Percentiles rank a stretch among this genome's conserved stretches.
Conservation (phyloP, 2,888 invertebrate species). For the Caenorhabditis sinica region DNA sequence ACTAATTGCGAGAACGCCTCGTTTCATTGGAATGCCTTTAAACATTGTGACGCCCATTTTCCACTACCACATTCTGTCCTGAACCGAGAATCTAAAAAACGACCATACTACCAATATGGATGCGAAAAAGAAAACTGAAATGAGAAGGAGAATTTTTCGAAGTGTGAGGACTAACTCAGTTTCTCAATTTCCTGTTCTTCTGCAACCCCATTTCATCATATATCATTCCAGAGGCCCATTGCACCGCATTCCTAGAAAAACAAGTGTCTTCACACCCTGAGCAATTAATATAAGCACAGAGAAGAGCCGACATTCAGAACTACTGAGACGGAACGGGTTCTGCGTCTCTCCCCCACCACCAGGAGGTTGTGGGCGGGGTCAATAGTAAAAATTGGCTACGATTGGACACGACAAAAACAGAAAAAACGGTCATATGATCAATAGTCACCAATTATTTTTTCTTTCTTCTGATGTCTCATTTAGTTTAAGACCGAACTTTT, state of each 20-base stretch:
- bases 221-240: background rate
- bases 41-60: slow-evolving; percentile 41
- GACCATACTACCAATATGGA: background rate
- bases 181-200: slow-evolving; percentile 11
- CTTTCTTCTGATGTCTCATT: slow-evolving; percentile 41
- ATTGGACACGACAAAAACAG: slow-evolving; percentile 42
- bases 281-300: background rate
- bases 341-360: slow-evolving; percentile 27
- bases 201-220: background rate
- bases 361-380: slow-evolving; percentile 17
- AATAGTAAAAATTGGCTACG: slow-evolving; percentile 40
- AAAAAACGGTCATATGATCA: slow-evolving; percentile 47
- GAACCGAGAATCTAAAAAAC: slow-evolving; percentile 14
- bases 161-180: background rate
- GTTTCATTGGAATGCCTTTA: slow-evolving; percentile 24
- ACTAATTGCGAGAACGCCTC: slow-evolving; percentile 63
- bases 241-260: background rate
- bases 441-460: slow-evolving; percentile 36
- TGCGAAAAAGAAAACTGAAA: background rate
- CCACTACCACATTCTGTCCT: background rate
- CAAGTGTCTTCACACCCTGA: background rate
- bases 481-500: slow-evolving; percentile 39
- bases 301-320: background rate
- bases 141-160: background rate
- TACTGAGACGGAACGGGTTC: slow-evolving; percentile 25